phyloP scores from a whole-genome alignment of 1,140 invertebrate genomes.

The Rhynchophorus ferrugineus region DNA sequence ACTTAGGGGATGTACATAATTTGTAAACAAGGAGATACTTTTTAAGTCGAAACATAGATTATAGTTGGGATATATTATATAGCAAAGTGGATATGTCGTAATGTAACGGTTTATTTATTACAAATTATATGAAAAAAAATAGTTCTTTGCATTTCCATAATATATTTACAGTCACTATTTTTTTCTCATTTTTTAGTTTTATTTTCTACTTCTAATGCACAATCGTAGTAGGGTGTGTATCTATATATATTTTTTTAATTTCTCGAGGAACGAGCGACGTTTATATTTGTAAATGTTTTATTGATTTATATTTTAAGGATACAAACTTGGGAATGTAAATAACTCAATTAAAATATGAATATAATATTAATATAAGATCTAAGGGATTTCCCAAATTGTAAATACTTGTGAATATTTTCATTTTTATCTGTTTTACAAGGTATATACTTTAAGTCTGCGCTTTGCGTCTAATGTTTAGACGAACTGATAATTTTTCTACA shows the following conservation, averaged over 20 bases:
- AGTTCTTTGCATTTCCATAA: constrained; percentile 33
- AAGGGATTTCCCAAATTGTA: constrained; percentile 30
- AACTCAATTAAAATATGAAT: constrained; percentile 28
- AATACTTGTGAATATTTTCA: constrained; percentile 38
- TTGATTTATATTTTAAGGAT: too few relatives aligned
- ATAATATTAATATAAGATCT: constrained; percentile 18
- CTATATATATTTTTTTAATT: too few relatives aligned
- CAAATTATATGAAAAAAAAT: constrained; percentile 11
- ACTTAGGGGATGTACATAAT: constrained; percentile 26
- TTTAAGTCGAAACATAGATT: constrained; percentile 24
- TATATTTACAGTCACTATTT: constrained; percentile 21
- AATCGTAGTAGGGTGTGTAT: too few relatives aligned
- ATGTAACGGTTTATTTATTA: constrained; percentile 8
- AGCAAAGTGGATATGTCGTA: constrained; percentile 9
- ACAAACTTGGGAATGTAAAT: constrained; percentile 33
- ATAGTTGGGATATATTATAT: constrained; percentile 20
- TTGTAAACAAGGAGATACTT: constrained; percentile 24
- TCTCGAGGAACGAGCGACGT: too few relatives aligned
- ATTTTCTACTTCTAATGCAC: constrained; percentile 13
- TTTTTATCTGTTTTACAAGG: constrained; percentile 34
- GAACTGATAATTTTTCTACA: constrained; percentile 39
- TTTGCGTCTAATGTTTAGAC: constrained; percentile 31
- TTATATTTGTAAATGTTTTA: constrained; percentile 20
- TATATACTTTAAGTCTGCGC: constrained; percentile 33
- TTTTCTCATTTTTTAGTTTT: constrained; percentile 12